Conservation (phyloP, 1,140 invertebrate species). For the Zaprionus davidi region DNA sequence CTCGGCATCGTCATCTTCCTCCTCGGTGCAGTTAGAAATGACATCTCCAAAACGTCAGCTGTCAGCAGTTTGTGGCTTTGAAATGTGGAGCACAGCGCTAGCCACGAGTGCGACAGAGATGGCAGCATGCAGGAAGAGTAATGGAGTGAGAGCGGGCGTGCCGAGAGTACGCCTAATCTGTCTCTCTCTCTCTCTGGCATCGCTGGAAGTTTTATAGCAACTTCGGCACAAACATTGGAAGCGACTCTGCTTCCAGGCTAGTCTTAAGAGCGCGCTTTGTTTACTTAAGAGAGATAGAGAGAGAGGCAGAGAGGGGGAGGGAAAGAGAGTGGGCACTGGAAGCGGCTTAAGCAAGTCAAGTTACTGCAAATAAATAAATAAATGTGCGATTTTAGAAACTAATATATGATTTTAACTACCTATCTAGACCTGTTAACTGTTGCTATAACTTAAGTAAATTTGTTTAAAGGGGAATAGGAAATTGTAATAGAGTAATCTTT, state of each 20-base stretch:
- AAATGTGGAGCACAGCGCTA: constrained; percentile 55
- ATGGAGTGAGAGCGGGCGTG: neutral
- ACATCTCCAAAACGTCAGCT: constrained; percentile 65
- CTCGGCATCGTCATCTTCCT: constrained; percentile 23
- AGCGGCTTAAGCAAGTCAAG: constrained; percentile 12
- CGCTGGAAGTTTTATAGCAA: constrained; percentile 52
- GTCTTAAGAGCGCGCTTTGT: constrained; percentile 56
- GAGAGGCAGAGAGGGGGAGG: neutral
- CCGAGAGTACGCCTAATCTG: neutral
- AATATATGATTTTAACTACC: too few species aligned
- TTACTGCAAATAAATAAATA: too few species aligned
- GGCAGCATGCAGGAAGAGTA: neutral
- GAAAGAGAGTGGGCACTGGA: neutral
- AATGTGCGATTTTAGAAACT: too few species aligned
- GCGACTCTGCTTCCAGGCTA: neutral
- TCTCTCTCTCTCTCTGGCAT: neutral
- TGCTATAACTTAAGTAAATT: too few species aligned
- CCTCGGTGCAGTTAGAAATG: constrained; percentile 42
- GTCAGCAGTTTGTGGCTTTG: constrained; percentile 66
- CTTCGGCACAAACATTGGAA: constrained; percentile 43
- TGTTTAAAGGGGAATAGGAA: too few species aligned
- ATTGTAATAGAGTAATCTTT: too few species aligned
- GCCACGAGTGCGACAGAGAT: constrained; percentile 9
- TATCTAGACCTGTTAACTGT: too few species aligned
- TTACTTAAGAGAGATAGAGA: constrained; percentile 59